phyloP scores from a whole-genome alignment of 2,113 vertebrate genomes.

The Serinus canaria region DNA sequence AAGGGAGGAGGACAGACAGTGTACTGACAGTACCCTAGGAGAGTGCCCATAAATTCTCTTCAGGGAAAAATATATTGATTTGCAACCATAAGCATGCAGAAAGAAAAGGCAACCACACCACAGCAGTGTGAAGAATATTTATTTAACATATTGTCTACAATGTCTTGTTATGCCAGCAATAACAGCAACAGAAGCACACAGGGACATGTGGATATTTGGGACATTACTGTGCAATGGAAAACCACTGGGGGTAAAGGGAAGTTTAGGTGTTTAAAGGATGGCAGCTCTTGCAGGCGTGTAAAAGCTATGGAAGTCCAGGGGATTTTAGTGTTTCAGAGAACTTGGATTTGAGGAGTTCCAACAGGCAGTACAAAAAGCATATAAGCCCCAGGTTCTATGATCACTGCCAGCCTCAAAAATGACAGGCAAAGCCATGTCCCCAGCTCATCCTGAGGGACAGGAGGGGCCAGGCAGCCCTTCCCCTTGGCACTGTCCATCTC shows the following conservation, averaged over 20 bases:
- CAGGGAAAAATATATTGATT: not conserved
- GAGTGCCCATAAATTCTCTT: not conserved
- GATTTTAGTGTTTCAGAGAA: not conserved
- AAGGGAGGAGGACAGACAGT: not conserved
- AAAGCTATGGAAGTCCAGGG: not conserved
- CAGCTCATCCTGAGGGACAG: not conserved
- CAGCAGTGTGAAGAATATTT: not conserved
- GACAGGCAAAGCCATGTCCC: not conserved
- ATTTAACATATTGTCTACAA: not conserved
- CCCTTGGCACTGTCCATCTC: accelerated
- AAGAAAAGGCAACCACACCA: not conserved
- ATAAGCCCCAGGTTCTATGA: not conserved
- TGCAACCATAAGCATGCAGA: not conserved
- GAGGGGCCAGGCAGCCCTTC: not conserved
- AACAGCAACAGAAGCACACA: not conserved
- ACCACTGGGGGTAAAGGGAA: not conserved
- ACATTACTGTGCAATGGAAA: not conserved
- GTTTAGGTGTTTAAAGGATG: not conserved
- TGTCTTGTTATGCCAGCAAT: not conserved
- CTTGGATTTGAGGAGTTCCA: not conserved
- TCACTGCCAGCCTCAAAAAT: not conserved
- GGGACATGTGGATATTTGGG: not conserved
- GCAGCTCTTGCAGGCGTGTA: not conserved
- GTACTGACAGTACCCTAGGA: not conserved
- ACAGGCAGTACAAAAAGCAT: not conserved